Evolutionary conservation across 2,888 invertebrate species (phyloP).

Genomic region (Corythucha ciliata): DNA sequence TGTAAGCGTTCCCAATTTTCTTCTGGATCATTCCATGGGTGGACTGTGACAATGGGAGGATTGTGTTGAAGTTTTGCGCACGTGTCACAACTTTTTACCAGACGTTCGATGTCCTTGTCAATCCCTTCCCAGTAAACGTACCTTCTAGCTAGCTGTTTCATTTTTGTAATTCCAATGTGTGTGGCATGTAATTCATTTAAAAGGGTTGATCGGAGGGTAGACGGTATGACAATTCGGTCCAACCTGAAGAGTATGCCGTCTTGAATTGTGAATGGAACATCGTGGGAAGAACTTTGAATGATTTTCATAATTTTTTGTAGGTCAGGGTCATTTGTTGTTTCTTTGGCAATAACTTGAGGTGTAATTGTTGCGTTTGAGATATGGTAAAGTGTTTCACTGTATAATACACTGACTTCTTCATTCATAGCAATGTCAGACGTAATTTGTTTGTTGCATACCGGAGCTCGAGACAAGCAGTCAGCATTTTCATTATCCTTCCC

Average conservation of each 20-base stretch:
- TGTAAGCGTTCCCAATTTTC: constrained; percentile 32
- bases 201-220: background rate
- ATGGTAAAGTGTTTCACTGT: background rate
- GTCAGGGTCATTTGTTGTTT: constrained; percentile 18
- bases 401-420: background rate
- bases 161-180: background rate
- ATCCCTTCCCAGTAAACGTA: constrained; percentile 31
- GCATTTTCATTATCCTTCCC: constrained; percentile 10
- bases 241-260: constrained; percentile 23
- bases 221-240: constrained; percentile 13
- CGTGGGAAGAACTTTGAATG: background rate
- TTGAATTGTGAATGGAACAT: constrained; percentile 1
- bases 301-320: constrained; percentile 4
- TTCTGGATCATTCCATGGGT: constrained; percentile 33
- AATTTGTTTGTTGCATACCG: background rate
- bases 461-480: constrained; percentile 18
- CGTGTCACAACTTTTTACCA: constrained; percentile 31
- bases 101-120: constrained; percentile 30
- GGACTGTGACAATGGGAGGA: constrained; percentile 17
- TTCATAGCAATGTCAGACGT: background rate
- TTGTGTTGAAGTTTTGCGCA: constrained; percentile 15
- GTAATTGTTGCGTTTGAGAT: constrained; percentile 1
- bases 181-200: constrained; percentile 1
- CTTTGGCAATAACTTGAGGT: constrained; percentile 7
- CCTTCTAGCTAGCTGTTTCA: constrained; percentile 23